Evolutionary conservation across 2,797 vertebrate genomes (phyloP).

Genomic region (Perdix hodgsoniae): DNA sequence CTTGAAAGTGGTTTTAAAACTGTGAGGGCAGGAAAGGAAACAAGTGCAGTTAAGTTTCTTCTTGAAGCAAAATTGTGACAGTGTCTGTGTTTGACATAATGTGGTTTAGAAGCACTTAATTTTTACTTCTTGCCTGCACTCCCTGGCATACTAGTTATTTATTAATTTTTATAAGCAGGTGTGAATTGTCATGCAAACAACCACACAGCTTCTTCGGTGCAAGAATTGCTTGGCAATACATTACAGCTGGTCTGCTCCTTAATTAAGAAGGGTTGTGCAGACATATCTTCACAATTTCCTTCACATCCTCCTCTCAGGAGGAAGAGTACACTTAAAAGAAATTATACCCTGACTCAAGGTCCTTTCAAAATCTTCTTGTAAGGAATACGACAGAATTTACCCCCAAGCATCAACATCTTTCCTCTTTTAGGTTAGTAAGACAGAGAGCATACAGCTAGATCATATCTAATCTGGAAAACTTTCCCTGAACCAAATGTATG

Average conservation of each 20-base stretch:
- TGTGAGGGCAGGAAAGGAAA: background rate
- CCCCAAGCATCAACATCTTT: background rate
- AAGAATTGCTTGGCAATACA: background rate
- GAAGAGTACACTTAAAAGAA: background rate
- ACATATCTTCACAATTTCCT: background rate
- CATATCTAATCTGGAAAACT: background rate
- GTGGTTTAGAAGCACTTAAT: background rate
- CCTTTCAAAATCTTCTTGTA: background rate
- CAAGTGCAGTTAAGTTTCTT: background rate
- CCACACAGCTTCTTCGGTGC: fast-evolving
- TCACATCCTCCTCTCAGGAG: background rate
- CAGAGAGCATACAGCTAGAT: background rate
- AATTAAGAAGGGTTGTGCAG: background rate
- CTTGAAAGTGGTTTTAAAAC: background rate
- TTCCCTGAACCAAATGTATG: background rate
- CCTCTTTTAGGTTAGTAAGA: background rate
- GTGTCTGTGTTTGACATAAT: background rate
- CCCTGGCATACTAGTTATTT: background rate
- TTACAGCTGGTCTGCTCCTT: background rate
- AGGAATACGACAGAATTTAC: background rate
- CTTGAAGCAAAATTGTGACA: background rate
- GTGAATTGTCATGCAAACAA: background rate
- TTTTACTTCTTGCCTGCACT: background rate
- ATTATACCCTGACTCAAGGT: background rate
- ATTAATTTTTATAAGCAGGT: background rate